Conservation (phyloP, 2,113 vertebrate species). For the Apus apus region DNA sequence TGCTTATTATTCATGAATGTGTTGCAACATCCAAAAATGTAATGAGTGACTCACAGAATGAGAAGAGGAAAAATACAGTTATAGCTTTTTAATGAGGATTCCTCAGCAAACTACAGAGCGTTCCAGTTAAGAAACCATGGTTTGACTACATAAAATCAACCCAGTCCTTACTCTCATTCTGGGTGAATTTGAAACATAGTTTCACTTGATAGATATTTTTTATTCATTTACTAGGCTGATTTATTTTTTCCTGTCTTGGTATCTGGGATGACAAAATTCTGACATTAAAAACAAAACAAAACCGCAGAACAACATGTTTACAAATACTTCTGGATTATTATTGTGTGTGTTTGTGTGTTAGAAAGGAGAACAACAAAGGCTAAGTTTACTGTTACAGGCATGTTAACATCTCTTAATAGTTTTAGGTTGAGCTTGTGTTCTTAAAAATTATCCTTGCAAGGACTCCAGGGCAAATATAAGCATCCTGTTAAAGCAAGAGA, state of each 20-base stretch:
- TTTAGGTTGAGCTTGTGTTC: neutral
- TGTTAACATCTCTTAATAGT: neutral
- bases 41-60: slow-evolving; percentile 32
- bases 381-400: neutral
- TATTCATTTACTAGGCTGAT: neutral
- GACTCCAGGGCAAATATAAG: neutral
- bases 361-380: neutral
- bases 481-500: neutral
- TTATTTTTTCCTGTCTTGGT: neutral
- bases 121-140: neutral
- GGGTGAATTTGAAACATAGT: neutral
- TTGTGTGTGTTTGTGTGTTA: neutral
- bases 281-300: neutral
- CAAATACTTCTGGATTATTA: neutral
- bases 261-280: neutral
- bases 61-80: slow-evolving; percentile 20
- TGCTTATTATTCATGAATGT: slow-evolving; percentile 44
- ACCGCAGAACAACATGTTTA: neutral
- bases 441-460: neutral
- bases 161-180: neutral
- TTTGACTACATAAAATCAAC: neutral
- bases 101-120: neutral
- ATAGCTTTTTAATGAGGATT: neutral
- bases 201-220: neutral
- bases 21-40: slow-evolving; percentile 38